Conservation (phyloP, 1,140 invertebrate genomes). For the Brachionus rotundiformis region DNA sequence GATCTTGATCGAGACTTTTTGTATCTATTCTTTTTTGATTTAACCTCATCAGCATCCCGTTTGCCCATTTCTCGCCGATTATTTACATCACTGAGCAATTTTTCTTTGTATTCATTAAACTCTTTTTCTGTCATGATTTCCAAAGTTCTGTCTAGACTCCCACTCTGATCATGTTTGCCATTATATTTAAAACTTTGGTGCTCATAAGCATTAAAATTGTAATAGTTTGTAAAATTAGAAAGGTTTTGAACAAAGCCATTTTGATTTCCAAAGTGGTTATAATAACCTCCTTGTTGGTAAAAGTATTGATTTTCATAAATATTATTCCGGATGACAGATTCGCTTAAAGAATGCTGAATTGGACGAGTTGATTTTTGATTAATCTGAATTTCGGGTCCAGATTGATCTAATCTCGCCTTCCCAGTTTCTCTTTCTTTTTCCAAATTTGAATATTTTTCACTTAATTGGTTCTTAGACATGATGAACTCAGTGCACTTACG, state of each 20-base stretch:
- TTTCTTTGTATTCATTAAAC: constrained; percentile 29
- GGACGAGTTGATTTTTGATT: neutral
- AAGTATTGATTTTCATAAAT: neutral
- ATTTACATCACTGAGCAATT: constrained; percentile 21
- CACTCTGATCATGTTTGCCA: neutral
- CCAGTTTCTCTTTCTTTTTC: neutral
- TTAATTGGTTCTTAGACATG: neutral
- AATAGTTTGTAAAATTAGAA: neutral
- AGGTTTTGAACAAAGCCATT: neutral
- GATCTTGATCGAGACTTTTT: constrained; percentile 8
- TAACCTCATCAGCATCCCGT: neutral
- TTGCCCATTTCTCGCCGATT: neutral
- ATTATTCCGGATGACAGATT: neutral
- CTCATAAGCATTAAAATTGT: neutral
- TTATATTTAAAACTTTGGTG: neutral
- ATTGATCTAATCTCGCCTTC: neutral
- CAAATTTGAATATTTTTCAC: too few species aligned
- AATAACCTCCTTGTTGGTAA: neutral
- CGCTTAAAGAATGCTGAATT: constrained; percentile 17
- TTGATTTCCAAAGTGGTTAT: neutral
- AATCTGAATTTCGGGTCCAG: neutral
- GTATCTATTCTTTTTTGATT: neutral
- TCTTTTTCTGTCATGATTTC: constrained; percentile 39
- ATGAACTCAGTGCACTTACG: constrained; percentile 1
- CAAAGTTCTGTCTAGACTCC: neutral